Evolutionary conservation across 2,113 vertebrate species (phyloP).

Genomic region (Montifringilla adamsi): DNA sequence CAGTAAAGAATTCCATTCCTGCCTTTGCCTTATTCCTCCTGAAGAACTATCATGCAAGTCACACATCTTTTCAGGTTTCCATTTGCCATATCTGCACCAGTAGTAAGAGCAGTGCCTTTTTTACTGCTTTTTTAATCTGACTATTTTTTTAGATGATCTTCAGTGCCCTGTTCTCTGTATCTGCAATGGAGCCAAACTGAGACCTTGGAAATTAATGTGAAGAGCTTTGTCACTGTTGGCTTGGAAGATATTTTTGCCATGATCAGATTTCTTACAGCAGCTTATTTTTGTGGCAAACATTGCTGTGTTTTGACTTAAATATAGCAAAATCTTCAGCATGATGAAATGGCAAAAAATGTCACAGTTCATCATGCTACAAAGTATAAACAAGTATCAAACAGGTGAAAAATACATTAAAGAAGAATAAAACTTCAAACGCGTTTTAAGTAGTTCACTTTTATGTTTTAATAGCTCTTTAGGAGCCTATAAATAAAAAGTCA

Average conservation of each 20-base stretch:
- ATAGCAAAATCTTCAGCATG: conserved; percentile 16
- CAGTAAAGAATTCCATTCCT: background rate
- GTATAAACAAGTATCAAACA: conserved; percentile 60
- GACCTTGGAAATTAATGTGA: background rate
- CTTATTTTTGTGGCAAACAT: background rate
- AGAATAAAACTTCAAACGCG: conserved; percentile 65
- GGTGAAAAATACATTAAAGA: conserved; percentile 67
- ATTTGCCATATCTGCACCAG: background rate
- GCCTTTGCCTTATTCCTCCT: background rate
- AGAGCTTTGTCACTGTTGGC: background rate
- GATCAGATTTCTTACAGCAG: background rate
- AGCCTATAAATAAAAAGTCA: conserved; percentile 76
- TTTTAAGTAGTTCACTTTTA: conserved; percentile 65
- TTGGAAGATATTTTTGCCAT: background rate
- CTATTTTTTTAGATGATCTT: background rate
- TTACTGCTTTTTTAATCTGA: background rate
- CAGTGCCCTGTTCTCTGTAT: background rate
- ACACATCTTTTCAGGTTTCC: background rate
- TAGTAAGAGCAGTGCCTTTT: background rate
- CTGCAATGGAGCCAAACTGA: background rate
- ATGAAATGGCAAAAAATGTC: conserved; percentile 42
- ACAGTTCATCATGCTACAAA: conserved; percentile 51
- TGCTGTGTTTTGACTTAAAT: conserved; percentile 26
- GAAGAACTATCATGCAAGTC: background rate
- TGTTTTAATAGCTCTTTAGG: conserved; percentile 70